Percentiles rank a stretch among this genome's conserved stretches.
Conservation (phyloP, 2,888 invertebrate species). For the Helleia helle region DNA sequence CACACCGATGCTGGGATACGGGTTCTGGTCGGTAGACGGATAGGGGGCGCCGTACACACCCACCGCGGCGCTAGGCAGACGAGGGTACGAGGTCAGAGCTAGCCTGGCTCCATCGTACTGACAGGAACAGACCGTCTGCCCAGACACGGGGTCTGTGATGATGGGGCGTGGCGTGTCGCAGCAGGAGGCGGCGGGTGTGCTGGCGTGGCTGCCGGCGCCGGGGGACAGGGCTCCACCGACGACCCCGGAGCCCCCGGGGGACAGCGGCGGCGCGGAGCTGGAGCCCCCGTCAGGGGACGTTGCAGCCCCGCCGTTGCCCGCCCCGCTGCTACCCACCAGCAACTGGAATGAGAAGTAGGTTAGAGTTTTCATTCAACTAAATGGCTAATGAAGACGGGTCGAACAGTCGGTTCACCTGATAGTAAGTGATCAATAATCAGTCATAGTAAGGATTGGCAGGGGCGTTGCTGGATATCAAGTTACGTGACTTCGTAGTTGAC, state of each 20-base stretch:
- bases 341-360: constrained; percentile 70
- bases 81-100: constrained; percentile 85
- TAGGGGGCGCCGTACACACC: constrained; percentile 91
- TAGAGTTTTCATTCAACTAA: too few relatives aligned
- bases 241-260: constrained; percentile 81
- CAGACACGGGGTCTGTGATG: constrained; percentile 93
- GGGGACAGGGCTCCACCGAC: constrained; percentile 74
- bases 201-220: constrained; percentile 68
- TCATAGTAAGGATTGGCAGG: too few relatives aligned
- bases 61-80: constrained; percentile 84
- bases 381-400: too few relatives aligned
- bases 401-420: too few relatives aligned
- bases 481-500: too few relatives aligned
- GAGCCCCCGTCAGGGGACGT: constrained; percentile 81
- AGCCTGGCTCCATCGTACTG: constrained; percentile 93
- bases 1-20: constrained; percentile 93
- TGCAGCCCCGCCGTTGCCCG: constrained; percentile 81
- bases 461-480: too few relatives aligned
- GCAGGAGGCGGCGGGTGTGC: constrained; percentile 77
- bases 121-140: constrained; percentile 94
- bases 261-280: constrained; percentile 83
- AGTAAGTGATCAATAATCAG: too few relatives aligned
- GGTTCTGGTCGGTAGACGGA: constrained; percentile 92
- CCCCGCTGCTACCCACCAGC: constrained; percentile 83
- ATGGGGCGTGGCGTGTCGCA: constrained; percentile 94